Evolutionary conservation across 2,797 vertebrate species (phyloP).

Genomic region (Gallinago stenura): DNA sequence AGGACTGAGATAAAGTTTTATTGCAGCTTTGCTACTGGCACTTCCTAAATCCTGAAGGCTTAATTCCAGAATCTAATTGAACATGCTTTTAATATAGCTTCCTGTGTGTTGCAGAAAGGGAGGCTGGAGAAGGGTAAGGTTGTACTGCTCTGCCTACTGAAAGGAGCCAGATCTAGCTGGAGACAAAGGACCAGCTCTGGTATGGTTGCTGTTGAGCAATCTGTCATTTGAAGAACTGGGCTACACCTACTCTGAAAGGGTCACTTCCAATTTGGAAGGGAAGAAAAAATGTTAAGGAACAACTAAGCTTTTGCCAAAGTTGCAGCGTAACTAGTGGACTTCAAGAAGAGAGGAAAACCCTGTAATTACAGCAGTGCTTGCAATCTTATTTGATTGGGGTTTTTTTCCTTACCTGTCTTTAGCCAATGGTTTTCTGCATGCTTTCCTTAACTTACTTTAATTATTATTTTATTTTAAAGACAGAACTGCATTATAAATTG

Average conservation of each 20-base stretch:
- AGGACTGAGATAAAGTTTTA: background rate
- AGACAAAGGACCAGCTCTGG: background rate
- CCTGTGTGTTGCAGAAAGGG: background rate
- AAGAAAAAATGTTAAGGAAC: background rate
- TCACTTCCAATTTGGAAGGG: background rate
- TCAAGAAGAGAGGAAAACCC: background rate
- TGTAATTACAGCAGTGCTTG: background rate
- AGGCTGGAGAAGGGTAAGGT: background rate
- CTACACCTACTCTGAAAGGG: background rate
- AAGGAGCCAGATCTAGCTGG: background rate
- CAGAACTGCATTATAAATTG: background rate
- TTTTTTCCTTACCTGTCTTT: background rate
- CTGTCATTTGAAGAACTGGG: background rate
- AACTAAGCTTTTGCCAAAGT: background rate
- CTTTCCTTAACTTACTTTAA: background rate
- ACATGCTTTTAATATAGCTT: background rate
- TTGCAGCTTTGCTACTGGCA: background rate
- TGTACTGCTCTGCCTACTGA: background rate
- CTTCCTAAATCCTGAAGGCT: background rate
- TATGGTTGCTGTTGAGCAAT: background rate
- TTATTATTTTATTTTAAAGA: background rate
- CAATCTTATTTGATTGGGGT: background rate
- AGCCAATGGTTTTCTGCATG: background rate
- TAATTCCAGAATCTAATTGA: background rate
- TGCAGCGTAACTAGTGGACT: background rate